Evolutionary conservation across 2,113 vertebrate genomes (phyloP), one percentile per base, ranked within the genome.

Genomic region (Stercorarius parasiticus): DNA sequence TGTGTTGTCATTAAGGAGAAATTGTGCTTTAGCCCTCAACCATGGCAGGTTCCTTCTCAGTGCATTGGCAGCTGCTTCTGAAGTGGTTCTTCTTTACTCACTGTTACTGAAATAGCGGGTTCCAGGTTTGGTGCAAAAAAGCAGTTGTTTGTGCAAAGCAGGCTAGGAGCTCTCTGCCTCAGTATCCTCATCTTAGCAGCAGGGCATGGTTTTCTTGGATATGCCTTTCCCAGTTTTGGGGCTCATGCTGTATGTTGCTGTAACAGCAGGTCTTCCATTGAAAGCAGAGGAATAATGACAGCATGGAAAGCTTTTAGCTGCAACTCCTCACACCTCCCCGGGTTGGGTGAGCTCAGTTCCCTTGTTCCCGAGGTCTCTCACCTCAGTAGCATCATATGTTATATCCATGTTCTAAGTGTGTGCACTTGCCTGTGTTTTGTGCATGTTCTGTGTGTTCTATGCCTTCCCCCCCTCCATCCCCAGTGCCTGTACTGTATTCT

Each of bases 381-480:
- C 13, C 23, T 71, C 78, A 30, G 53, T 10, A 58, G 30, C 30
- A 72, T 22, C 15, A 4, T 23, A 10, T 0, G 0, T 32, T 81
- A 3, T 15, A 12, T 56, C n/a, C 6, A 5, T 0, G 7, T 82
- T 82, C 25, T 16, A 10, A 21, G 6, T 15, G 17, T 34, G 2
- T 2, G 9, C 16, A 5, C 25, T 65, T 3, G 5, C 15, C 21
- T 38, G 11, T 10, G n/a, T 62, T 76, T 29, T 45, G 15, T 55
- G 43, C 15, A 1, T 21, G 50, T 69, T 58, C 22, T 16, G 2
- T 4, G 3, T 67, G 14, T 10, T 77, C 69, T 23, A 3, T 32
- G n/a, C 27, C 25, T 40, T 50, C 11, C 21, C 2, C 1, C 1
- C 0, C 29, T 78, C 36, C 45, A 16, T 58, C 9, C 20, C 26